A percentile compares a stretch with the other conserved stretches of the same genome.
Evolutionary conservation across 2,113 vertebrate species (phyloP).

Genomic region (Spermophilus dauricus): DNA sequence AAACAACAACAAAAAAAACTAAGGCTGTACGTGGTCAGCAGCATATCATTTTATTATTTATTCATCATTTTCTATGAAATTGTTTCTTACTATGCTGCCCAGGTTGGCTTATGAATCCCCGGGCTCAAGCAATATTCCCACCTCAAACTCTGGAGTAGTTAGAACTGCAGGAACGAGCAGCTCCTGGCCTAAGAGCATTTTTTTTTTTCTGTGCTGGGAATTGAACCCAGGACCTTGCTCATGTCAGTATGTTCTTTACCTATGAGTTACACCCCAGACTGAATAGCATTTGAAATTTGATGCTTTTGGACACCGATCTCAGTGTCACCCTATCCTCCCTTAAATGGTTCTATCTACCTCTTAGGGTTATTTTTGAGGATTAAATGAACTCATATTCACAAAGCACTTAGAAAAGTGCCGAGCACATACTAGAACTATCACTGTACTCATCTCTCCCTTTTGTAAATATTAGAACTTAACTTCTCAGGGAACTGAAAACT

Average conservation of each 20-base stretch:
- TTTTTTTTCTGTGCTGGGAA: neutral
- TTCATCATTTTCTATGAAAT: neutral
- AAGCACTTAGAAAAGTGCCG: neutral
- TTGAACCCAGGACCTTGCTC: neutral
- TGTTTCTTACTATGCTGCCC: neutral
- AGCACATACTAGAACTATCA: neutral
- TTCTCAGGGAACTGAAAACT: neutral
- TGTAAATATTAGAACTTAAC: neutral
- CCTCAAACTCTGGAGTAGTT: neutral
- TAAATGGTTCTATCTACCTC: neutral
- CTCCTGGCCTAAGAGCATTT: neutral
- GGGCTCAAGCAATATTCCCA: neutral
- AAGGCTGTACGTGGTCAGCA: neutral
- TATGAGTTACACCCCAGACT: neutral
- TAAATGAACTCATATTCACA: slow-evolving; percentile 17
- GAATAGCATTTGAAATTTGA: slow-evolving; percentile 35
- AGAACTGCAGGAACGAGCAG: neutral
- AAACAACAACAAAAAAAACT: no score
- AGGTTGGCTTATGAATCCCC: neutral
- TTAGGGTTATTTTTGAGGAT: neutral
- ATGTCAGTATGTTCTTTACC: neutral
- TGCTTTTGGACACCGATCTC: neutral
- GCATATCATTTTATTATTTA: neutral
- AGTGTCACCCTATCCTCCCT: neutral
- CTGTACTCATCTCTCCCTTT: neutral